Conservation (phyloP, 2,888 invertebrate genomes). For the Sipunculus nudus region DNA sequence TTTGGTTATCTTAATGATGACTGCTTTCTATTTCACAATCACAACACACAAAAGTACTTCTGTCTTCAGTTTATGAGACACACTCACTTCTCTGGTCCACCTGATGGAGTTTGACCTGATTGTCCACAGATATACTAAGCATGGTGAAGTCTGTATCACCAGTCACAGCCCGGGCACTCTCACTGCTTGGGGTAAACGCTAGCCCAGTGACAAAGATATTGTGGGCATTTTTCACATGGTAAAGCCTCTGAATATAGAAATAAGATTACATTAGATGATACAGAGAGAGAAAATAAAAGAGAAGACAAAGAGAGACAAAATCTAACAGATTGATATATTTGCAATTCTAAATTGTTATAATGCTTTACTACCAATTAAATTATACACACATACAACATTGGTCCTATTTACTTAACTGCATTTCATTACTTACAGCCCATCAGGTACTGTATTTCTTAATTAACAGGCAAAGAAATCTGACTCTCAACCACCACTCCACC, state of each 20-base stretch:
- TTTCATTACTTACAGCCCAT: too few relatives aligned
- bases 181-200: slow-evolving; percentile 81
- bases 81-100: slow-evolving; percentile 52
- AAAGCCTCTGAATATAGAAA: slow-evolving; percentile 74
- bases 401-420: too few relatives aligned
- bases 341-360: not conserved
- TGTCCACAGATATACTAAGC: slow-evolving; percentile 94
- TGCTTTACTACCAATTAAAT: not conserved
- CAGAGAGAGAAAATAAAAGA: too few relatives aligned
- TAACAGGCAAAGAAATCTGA: too few relatives aligned
- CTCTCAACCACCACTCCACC: too few relatives aligned
- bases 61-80: too few relatives aligned
- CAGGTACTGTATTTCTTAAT: too few relatives aligned
- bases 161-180: slow-evolving; percentile 52
- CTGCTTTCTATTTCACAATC: too few relatives aligned
- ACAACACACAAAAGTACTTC: too few relatives aligned
- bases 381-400: not conserved
- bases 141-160: slow-evolving; percentile 80
- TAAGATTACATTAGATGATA: too few relatives aligned
- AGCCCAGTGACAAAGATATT: slow-evolving; percentile 97
- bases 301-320: too few relatives aligned
- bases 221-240: slow-evolving; percentile 86
- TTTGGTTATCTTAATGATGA: too few relatives aligned
- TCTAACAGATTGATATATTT: not conserved
- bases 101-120: slow-evolving; percentile 69